Evolutionary conservation across 2,113 vertebrate genomes (phyloP).

Genomic region (Thymallus thymallus): DNA sequence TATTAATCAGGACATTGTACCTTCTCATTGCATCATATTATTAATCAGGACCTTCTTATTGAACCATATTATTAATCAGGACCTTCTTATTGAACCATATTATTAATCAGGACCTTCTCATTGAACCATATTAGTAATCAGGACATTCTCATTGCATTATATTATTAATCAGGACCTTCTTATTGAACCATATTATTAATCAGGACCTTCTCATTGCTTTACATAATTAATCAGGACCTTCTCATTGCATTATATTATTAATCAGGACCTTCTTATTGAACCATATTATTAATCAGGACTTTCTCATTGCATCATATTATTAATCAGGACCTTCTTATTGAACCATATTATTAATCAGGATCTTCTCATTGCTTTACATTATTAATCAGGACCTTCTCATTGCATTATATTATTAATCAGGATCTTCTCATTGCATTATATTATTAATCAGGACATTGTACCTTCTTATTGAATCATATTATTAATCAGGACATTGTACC

Average conservation of each 20-base stretch:
- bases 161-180: constrained; percentile 51
- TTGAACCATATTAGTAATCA: too few relatives aligned
- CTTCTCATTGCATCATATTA: constrained; percentile 45
- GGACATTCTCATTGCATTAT: too few relatives aligned
- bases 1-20: constrained; percentile 43
- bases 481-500: constrained; percentile 40
- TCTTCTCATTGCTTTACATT: constrained; percentile 43
- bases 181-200: constrained; percentile 63
- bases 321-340: constrained; percentile 30
- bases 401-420: too few relatives aligned
- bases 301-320: constrained; percentile 54
- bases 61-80: constrained; percentile 64
- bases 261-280: constrained; percentile 17
- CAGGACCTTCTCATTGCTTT: too few relatives aligned
- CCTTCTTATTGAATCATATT: constrained; percentile 60
- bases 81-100: constrained; percentile 30
- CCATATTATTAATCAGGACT: constrained; percentile 59
- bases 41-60: constrained; percentile 39
- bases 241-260: constrained; percentile 75
- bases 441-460: constrained; percentile 45
- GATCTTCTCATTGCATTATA: constrained; percentile 84
- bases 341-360: constrained; percentile 62
- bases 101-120: constrained; percentile 45
- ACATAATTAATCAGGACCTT: too few relatives aligned
- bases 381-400: constrained; percentile 39